Evolutionary conservation across 2,797 vertebrate species (phyloP), one percentile per base, ranked within the genome.

Genomic region (Aythya fuligula): DNA sequence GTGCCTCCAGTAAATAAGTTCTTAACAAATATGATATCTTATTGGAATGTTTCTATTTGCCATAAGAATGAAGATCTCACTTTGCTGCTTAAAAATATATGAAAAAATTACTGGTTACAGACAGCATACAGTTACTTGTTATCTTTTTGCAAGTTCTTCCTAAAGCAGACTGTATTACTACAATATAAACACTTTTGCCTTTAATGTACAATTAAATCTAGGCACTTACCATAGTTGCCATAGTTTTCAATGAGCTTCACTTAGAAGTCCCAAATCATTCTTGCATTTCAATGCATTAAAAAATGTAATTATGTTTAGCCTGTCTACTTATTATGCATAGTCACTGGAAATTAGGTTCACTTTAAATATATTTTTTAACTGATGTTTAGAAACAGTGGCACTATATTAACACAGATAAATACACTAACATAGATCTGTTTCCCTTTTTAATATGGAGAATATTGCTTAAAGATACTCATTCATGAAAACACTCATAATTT

Each of bases 301-400:
- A 71, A 53, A 67, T 21, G 45, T 45, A 70, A 92, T 89, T 92
- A 89, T 43, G 54, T 72, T 93, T 87, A 71, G 49, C 34, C 34
- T 71, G 21, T 38, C 67, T 41, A 77, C 87, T 82, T 95, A 66
- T 80, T 85, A 90, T 58, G 54, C 67, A 72, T 32, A 76, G 78
- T 67, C 81, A 85, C 61, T 92, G 21, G 53, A 92, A 96, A 85
- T 77, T 72, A 94, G 41, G 11, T 85, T 87, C 47, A 45, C 28
- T 92, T 94, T 49, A 53, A 82, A 85, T 64, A 21, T 82, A 41
- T 89, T 79, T 91, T 87, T 32, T 72, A 77, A 79, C 8, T 74
- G 47, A 66, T 85, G 41, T 58, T 93, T 87, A 89, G 84, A 89
- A 92, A 90, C 51, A 58, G 15, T 34, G 53, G 60, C 64, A 49